Percentiles rank a stretch among this genome's conserved stretches.
These are phyloP conservation scores for Hylyphantes graminicola DNA, from an alignment of 1,140 invertebrate genomes.

Conservation along the genomic window DNA sequence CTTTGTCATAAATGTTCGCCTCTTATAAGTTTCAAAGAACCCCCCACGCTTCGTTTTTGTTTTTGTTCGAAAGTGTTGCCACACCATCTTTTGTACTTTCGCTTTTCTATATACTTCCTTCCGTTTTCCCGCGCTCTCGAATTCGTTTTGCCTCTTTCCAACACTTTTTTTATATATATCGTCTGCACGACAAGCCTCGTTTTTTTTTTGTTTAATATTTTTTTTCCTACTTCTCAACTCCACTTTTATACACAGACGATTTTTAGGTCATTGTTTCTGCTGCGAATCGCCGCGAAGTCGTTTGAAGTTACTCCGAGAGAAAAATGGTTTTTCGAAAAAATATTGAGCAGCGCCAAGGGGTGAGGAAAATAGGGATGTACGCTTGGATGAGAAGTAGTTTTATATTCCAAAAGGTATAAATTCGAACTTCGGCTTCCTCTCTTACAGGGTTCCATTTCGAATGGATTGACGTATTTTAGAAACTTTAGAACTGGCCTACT, in stretches of 20 bases:
- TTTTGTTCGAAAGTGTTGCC: constrained; percentile 52
- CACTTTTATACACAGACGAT: constrained; percentile 47
- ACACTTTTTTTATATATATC: constrained; percentile 36
- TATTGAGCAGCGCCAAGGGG: neutral
- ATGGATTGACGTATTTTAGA: constrained; percentile 9
- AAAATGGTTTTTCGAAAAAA: constrained; percentile 17
- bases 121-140: constrained; percentile 55
- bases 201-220: constrained; percentile 16
- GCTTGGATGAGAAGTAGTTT: constrained; percentile 28
- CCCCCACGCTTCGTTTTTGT: constrained; percentile 20
- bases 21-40: constrained; percentile 56
- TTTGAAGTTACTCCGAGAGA: constrained; percentile 53
- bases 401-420: constrained; percentile 24
- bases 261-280: constrained; percentile 59
- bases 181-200: constrained; percentile 50
- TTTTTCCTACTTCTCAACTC: constrained; percentile 25
- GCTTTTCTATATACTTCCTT: constrained; percentile 55
- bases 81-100: constrained; percentile 54
- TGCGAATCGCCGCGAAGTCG: constrained; percentile 50
- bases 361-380: constrained; percentile 23
- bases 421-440: constrained; percentile 20
- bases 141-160: constrained; percentile 15
- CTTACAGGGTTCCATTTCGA: constrained; percentile 12
- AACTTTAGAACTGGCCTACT: constrained; percentile 13
- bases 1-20: constrained; percentile 58